These are phyloP conservation scores for Coecobrya sp. DNA, from an alignment of 2,888 invertebrate species.

Conservation along the genomic window DNA sequence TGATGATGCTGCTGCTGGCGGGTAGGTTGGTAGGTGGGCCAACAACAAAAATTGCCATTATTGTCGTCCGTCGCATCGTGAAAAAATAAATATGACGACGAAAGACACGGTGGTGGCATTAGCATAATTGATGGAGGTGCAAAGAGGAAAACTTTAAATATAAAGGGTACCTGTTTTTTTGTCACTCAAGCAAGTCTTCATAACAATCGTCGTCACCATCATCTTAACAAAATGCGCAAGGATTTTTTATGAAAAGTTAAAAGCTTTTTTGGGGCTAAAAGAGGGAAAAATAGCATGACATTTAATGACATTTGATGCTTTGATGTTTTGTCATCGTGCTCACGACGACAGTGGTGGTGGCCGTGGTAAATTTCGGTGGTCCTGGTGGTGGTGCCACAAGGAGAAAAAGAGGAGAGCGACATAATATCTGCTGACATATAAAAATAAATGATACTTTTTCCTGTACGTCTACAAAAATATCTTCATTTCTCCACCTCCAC, in stretches of 20 bases:
- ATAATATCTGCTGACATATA: no score
- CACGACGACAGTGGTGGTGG: slow-evolving; percentile 29
- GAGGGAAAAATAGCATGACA: slow-evolving; percentile 46
- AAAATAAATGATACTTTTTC: no score
- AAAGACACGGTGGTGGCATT: slow-evolving; percentile 44
- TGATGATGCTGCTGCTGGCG: slow-evolving; percentile 13
- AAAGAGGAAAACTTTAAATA: slow-evolving; percentile 25
- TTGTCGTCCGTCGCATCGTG: slow-evolving; percentile 7
- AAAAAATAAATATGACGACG: not conserved
- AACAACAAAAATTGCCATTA: slow-evolving; percentile 3
- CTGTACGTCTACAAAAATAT: not conserved
- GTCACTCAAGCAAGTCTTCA: slow-evolving; percentile 1
- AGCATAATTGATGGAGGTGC: slow-evolving; percentile 68
- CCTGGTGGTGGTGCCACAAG: not conserved
- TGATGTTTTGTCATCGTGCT: slow-evolving; percentile 10
- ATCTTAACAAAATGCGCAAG: not conserved
- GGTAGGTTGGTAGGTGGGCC: slow-evolving; percentile 40
- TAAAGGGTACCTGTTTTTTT: not conserved
- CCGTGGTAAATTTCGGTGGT: not conserved
- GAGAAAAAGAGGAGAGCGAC: not conserved
- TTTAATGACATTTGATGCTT: slow-evolving; percentile 73
- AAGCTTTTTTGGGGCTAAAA: slow-evolving; percentile 38
- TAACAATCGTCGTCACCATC: not conserved
- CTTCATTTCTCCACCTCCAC: not conserved
- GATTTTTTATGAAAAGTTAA: not conserved